These are phyloP conservation scores for Diploscapter pachys DNA, from an alignment of 1,140 invertebrate genomes.

Conservation along the genomic window DNA sequence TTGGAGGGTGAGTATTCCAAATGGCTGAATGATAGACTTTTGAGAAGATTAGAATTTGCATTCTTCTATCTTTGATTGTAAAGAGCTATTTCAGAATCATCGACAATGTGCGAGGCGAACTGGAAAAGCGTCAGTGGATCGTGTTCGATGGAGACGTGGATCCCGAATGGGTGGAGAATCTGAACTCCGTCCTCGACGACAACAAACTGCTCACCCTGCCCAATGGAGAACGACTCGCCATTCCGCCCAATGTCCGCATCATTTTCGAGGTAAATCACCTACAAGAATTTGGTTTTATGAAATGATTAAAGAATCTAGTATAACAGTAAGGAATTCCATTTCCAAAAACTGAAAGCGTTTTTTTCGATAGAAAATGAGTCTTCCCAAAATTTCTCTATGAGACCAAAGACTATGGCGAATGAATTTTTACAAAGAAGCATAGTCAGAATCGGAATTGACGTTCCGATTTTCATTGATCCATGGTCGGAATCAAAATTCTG, in stretches of 20 bases:
- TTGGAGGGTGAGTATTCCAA: no score
- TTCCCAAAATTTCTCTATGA: no score
- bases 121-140: conserved; percentile 97
- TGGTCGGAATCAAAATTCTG: no score
- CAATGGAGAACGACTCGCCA: conserved; percentile 92
- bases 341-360: no score
- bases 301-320: neutral
- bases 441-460: no score
- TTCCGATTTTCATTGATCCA: no score
- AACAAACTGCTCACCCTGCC: conserved; percentile 96
- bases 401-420: no score
- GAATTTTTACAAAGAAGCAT: no score
- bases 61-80: no score
- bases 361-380: no score
- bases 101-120: conserved; percentile 97
- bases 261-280: conserved; percentile 13
- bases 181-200: conserved; percentile 94
- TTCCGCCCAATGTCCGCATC: conserved; percentile 85
- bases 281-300: neutral
- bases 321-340: neutral
- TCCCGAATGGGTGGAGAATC: conserved; percentile 95
- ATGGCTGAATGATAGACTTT: no score
- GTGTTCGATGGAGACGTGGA: conserved; percentile 96
- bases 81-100: conserved; percentile 75
- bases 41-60: no score